These are phyloP conservation scores for Leptogaster cylindrica DNA, from an alignment of 2,888 invertebrate genomes.

Conservation along the genomic window DNA sequence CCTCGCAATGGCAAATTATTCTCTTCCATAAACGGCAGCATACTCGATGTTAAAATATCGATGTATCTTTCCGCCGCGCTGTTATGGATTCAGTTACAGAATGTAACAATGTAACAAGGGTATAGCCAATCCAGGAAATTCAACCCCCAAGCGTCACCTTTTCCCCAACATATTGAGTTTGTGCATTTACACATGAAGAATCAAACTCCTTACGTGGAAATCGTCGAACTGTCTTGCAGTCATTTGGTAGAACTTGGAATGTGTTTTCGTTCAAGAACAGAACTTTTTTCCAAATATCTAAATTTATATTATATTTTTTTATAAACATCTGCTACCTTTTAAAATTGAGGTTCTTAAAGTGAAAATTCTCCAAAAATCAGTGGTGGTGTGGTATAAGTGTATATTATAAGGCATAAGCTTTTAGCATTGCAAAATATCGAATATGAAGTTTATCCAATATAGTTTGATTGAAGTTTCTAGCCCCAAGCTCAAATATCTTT, in stretches of 20 bases:
- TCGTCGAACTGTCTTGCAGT: background rate
- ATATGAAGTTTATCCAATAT: no score
- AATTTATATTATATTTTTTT: no score
- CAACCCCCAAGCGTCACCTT: background rate
- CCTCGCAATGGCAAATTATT: no score
- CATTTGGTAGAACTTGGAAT: constrained; percentile 3
- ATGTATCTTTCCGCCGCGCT: background rate
- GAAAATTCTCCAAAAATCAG: no score
- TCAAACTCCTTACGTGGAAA: background rate
- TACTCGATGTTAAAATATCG: constrained; percentile 8
- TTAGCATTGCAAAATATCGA: no score
- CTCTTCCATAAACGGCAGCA: constrained; percentile 6
- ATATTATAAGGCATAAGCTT: no score
- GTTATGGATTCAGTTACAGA: constrained; percentile 8
- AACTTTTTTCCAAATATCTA: background rate
- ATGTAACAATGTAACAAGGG: constrained; percentile 4
- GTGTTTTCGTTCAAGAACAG: background rate
- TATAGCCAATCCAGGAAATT: background rate
- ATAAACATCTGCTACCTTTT: no score
- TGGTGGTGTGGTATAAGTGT: no score
- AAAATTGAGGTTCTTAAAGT: no score
- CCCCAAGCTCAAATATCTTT: no score
- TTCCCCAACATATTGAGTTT: background rate
- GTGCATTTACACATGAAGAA: background rate
- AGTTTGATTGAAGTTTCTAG: no score